Evolutionary conservation across 2,113 vertebrate genomes (phyloP).

Genomic region (Gasterosteus aculeatus): DNA sequence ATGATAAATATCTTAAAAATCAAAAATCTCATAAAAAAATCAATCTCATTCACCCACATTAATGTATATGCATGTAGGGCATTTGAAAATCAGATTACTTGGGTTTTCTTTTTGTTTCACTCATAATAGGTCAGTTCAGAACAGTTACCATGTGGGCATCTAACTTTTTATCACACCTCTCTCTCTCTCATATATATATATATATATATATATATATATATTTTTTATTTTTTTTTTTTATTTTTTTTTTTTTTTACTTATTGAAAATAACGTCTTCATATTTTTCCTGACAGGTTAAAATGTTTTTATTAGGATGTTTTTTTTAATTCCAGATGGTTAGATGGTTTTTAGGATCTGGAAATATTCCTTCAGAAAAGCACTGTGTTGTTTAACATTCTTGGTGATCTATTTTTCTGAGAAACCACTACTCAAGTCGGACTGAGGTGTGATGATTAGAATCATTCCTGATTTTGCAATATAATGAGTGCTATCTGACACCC

Average conservation of each 20-base stretch:
- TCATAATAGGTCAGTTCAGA: too few species aligned
- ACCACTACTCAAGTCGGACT: not conserved
- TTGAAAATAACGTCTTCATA: not conserved
- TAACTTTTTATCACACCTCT: not conserved
- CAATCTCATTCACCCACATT: not conserved
- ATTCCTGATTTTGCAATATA: not conserved
- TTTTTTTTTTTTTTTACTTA: too few species aligned
- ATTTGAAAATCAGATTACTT: not conserved
- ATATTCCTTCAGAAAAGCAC: not conserved
- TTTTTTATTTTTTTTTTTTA: too few species aligned
- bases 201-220: too few species aligned
- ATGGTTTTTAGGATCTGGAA: not conserved
- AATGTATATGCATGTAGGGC: not conserved
- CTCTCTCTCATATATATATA: too few species aligned
- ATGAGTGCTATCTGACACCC: not conserved
- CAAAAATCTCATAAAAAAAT: too few species aligned
- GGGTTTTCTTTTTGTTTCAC: not conserved
- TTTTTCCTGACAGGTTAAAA: not conserved
- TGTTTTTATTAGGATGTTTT: not conserved
- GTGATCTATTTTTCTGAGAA: not conserved
- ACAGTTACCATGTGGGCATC: not conserved
- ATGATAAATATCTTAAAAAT: constrained; percentile 15
- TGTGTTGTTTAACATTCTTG: not conserved
- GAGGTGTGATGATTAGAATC: not conserved
- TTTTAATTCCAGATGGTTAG: not conserved